These are phyloP conservation scores for Scaptomyza reducta DNA, from an alignment of 2,888 invertebrate genomes.

Conservation along the genomic window DNA sequence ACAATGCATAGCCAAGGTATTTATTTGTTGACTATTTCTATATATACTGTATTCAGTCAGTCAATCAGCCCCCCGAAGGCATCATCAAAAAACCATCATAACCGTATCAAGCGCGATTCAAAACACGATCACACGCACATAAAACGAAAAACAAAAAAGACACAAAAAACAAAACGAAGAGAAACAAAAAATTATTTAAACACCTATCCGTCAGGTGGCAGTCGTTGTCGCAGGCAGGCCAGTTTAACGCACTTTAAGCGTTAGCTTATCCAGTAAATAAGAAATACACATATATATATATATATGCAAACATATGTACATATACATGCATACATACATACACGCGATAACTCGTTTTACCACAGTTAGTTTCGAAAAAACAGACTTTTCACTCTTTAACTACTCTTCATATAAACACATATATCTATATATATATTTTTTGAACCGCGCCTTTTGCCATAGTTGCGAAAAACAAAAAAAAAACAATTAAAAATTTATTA, in stretches of 20 bases:
- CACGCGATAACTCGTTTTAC: slow-evolving; percentile 14
- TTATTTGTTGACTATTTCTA: slow-evolving; percentile 76
- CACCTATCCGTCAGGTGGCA: slow-evolving; percentile 42
- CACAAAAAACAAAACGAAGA: neutral
- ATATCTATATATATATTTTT: neutral
- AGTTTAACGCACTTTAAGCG: slow-evolving; percentile 25
- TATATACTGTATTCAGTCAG: neutral
- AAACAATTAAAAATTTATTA: slow-evolving; percentile 11
- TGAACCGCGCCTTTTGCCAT: slow-evolving; percentile 6
- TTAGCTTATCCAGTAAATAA: slow-evolving; percentile 3
- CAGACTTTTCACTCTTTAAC: slow-evolving; percentile 2
- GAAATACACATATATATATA: slow-evolving; percentile 4
- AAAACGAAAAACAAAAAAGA: neutral
- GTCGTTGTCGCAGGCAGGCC: slow-evolving; percentile 39
- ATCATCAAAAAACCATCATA: slow-evolving; percentile 30
- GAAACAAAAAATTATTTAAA: slow-evolving; percentile 19
- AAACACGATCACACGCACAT: slow-evolving; percentile 22
- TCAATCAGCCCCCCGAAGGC: slow-evolving; percentile 20
- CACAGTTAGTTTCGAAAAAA: slow-evolving; percentile 5
- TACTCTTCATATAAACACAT: neutral
- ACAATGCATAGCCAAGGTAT: slow-evolving; percentile 84
- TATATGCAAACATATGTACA: slow-evolving; percentile 7
- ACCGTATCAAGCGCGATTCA: slow-evolving; percentile 29
- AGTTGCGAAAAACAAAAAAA: slow-evolving; percentile 14
- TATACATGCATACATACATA: slow-evolving; percentile 1